Conservation (phyloP, 2,797 vertebrate species). For the Nasua narica region DNA sequence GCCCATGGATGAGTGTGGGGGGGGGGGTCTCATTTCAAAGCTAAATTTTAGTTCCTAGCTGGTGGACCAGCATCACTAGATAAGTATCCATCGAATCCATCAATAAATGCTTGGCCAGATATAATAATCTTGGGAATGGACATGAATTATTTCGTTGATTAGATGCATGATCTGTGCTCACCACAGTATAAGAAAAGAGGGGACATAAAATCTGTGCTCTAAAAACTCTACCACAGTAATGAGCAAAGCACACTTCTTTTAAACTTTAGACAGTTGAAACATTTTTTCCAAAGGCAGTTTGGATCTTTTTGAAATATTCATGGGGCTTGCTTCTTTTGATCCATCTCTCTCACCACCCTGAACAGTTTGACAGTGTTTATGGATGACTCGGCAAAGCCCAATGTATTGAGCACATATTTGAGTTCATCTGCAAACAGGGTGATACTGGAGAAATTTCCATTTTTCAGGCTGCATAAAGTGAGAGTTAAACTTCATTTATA, state of each 20-base stretch:
- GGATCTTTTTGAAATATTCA: constrained; percentile 55
- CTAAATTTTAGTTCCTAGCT: background rate
- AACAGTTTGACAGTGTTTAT: constrained; percentile 49
- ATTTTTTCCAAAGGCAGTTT: constrained; percentile 38
- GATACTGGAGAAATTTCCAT: constrained; percentile 12
- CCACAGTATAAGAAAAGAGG: background rate
- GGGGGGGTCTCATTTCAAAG: background rate
- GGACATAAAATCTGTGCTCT: background rate
- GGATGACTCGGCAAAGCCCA: constrained; percentile 62
- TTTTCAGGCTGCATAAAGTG: background rate
- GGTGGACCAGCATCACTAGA: background rate
- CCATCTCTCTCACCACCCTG: background rate
- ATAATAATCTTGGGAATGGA: background rate
- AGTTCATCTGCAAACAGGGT: constrained; percentile 37
- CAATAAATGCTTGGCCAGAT: background rate
- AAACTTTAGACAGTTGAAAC: constrained; percentile 23
- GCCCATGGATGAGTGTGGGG: background rate
- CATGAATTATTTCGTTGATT: background rate
- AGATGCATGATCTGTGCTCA: background rate
- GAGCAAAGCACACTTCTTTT: constrained; percentile 29
- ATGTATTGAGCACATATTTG: constrained; percentile 5
- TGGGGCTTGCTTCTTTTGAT: constrained; percentile 49
- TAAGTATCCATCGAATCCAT: background rate
- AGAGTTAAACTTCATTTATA: background rate
- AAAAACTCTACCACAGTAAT: background rate